Evolutionary conservation across 2,888 invertebrate genomes (phyloP).

Genomic region (Phortica okadai): DNA sequence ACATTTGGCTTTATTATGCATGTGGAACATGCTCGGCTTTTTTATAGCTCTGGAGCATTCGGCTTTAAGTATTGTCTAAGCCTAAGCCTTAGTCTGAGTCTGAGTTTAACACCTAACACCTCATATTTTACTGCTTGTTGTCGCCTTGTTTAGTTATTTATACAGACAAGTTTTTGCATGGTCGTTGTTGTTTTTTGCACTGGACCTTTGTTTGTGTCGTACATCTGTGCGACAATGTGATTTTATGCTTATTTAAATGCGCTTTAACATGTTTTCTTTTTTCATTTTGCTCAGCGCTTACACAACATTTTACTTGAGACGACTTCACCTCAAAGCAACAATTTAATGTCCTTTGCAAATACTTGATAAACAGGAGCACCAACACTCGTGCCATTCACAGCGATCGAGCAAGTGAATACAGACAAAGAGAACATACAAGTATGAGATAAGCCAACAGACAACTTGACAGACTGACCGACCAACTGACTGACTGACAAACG

Average conservation of each 20-base stretch:
- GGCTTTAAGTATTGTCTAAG: not conserved
- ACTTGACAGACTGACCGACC: no score
- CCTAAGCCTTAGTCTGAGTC: not conserved
- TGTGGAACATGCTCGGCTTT: not conserved
- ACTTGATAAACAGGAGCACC: constrained; percentile 18
- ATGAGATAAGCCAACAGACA: no score
- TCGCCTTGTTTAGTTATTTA: constrained; percentile 11
- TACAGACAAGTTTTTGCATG: not conserved
- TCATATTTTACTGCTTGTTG: not conserved
- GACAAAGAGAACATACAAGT: not conserved
- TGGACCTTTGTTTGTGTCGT: not conserved
- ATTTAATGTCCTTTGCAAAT: constrained; percentile 40
- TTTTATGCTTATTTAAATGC: constrained; percentile 29
- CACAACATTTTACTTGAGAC: not conserved
- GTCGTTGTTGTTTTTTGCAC: not conserved
- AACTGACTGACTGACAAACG: not conserved
- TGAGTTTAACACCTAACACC: not conserved
- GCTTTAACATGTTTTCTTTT: constrained; percentile 1
- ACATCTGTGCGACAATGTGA: constrained; percentile 11
- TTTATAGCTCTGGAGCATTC: not conserved
- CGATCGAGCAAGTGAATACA: not conserved
- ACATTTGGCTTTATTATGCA: not conserved
- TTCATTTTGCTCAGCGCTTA: not conserved
- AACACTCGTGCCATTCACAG: not conserved
- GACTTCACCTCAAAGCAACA: constrained; percentile 23